Conservation (phyloP, 2,113 vertebrate species). For the Saimiri boliviensis region DNA sequence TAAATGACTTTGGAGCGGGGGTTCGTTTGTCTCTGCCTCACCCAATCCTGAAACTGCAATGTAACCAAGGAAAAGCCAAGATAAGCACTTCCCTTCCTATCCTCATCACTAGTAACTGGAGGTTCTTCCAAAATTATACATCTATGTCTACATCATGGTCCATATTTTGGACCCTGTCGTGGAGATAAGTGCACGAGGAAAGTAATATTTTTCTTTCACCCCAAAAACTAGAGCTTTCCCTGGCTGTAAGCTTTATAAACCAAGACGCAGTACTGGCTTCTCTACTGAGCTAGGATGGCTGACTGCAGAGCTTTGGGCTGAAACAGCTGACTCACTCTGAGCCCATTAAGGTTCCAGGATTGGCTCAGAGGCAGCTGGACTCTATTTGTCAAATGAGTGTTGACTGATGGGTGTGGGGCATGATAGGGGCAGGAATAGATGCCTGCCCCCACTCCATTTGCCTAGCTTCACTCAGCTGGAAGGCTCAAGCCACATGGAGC, state of each 20-base stretch:
- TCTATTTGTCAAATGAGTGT: conserved; percentile 48
- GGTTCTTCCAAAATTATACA: neutral
- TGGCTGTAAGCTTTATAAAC: neutral
- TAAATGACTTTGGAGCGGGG: neutral
- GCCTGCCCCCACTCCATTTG: neutral
- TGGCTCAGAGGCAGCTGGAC: conserved; percentile 60
- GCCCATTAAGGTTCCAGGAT: conserved; percentile 25
- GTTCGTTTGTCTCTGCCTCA: conserved; percentile 17
- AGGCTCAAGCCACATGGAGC: conserved; percentile 42
- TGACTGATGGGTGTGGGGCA: conserved; percentile 29
- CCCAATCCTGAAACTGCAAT: conserved; percentile 4
- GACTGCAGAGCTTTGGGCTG: conserved; percentile 44
- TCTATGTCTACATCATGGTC: neutral
- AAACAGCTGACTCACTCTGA: conserved; percentile 63
- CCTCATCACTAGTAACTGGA: conserved; percentile 18
- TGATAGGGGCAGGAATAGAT: conserved; percentile 27
- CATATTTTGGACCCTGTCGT: conserved; percentile 35
- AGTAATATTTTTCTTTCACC: conserved; percentile 33
- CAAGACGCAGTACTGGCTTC: neutral
- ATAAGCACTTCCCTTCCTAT: conserved; percentile 3
- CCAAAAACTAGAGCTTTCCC: neutral
- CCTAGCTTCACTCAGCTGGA: conserved; percentile 59
- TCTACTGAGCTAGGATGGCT: conserved; percentile 10
- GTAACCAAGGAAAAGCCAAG: conserved; percentile 42
- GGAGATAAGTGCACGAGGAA: conserved; percentile 29